These are phyloP conservation scores for Hucho hucho DNA, from an alignment of 2,113 vertebrate genomes.

Conservation along the genomic window DNA sequence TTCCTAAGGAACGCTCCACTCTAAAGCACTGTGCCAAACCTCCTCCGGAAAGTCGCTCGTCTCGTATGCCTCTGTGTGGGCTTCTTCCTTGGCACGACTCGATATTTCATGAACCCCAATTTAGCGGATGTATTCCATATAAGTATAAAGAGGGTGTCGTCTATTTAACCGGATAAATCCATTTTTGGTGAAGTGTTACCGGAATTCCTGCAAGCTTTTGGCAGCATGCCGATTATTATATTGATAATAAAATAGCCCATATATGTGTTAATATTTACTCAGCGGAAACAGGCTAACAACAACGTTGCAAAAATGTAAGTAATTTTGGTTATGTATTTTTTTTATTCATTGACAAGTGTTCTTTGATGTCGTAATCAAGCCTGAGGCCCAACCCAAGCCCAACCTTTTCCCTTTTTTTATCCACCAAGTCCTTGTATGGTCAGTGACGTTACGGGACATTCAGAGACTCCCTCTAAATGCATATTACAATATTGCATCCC, in stretches of 20 bases:
- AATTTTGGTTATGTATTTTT: too few relatives aligned
- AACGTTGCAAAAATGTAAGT: too few relatives aligned
- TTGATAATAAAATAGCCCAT: neutral
- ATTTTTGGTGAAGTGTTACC: too few relatives aligned
- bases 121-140: slow-evolving; percentile 81
- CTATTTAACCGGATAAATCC: slow-evolving; percentile 44
- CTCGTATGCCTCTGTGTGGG: slow-evolving; percentile 39
- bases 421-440: slow-evolving; percentile 85
- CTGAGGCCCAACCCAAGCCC: slow-evolving; percentile 56
- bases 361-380: slow-evolving; percentile 62
- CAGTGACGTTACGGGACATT: slow-evolving; percentile 82
- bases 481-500: slow-evolving; percentile 56
- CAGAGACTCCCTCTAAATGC: slow-evolving; percentile 81
- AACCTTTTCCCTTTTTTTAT: slow-evolving; percentile 42
- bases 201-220: too few relatives aligned
- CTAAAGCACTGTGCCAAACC: too few relatives aligned
- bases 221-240: too few relatives aligned
- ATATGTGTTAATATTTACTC: too few relatives aligned
- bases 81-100: slow-evolving; percentile 39
- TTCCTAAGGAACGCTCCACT: too few relatives aligned
- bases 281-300: too few relatives aligned
- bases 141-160: slow-evolving; percentile 54
- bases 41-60: neutral
- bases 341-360: too few relatives aligned
- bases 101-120: slow-evolving; percentile 4